A percentile compares a stretch with the other conserved stretches of the same genome.
These are phyloP conservation scores for Ormyrus nitidulus DNA, from an alignment of 2,888 invertebrate species.

Conservation along the genomic window DNA sequence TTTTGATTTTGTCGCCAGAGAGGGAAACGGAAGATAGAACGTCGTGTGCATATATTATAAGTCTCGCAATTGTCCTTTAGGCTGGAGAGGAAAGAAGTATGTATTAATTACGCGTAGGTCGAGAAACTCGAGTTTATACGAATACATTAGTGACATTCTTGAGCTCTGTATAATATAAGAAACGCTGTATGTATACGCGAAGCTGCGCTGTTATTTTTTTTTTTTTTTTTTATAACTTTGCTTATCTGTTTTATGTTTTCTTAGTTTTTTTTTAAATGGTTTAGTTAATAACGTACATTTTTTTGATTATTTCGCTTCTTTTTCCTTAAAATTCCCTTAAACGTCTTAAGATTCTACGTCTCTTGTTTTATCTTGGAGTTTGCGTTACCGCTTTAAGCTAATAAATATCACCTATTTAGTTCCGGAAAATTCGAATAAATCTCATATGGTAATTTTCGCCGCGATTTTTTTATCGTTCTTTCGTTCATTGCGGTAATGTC, in stretches of 20 bases:
- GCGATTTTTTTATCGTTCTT: background rate
- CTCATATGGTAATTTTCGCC: slow-evolving; percentile 6
- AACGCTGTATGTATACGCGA: slow-evolving; percentile 14
- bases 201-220: slow-evolving; percentile 29
- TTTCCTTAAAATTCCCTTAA: slow-evolving; percentile 45
- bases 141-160: slow-evolving; percentile 23
- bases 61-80: slow-evolving; percentile 35
- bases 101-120: slow-evolving; percentile 53
- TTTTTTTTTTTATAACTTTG: slow-evolving; percentile 2
- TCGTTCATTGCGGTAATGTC: background rate
- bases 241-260: slow-evolving; percentile 18
- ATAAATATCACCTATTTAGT: slow-evolving; percentile 53
- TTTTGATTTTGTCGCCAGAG: slow-evolving; percentile 65
- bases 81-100: slow-evolving; percentile 28
- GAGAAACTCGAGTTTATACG: slow-evolving; percentile 57
- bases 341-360: slow-evolving; percentile 30
- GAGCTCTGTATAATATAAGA: slow-evolving; percentile 49
- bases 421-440: slow-evolving; percentile 49
- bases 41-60: slow-evolving; percentile 44
- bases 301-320: slow-evolving; percentile 18
- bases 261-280: slow-evolving; percentile 6
- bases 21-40: slow-evolving; percentile 53
- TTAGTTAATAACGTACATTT: too few relatives aligned
- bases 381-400: slow-evolving; percentile 45
- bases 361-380: slow-evolving; percentile 29